Conservation (phyloP, 2,797 vertebrate genomes). For the Salarias fasciatus region DNA sequence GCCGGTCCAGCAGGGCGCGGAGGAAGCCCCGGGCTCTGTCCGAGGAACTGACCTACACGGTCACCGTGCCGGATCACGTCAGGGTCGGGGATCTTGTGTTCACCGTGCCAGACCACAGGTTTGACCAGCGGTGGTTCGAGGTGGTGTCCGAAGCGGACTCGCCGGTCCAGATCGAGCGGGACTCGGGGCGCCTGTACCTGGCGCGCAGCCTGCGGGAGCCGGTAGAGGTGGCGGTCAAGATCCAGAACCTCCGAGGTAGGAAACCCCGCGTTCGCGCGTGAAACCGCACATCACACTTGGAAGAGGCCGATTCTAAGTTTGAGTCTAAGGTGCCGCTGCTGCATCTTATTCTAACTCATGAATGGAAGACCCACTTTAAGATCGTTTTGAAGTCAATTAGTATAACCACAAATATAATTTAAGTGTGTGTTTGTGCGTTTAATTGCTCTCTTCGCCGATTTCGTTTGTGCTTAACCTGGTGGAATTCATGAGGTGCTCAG, state of each 20-base stretch:
- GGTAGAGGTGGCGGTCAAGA: slow-evolving; percentile 78
- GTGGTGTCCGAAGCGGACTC: slow-evolving; percentile 71
- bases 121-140: slow-evolving; percentile 85
- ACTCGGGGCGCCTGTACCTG: slow-evolving; percentile 85
- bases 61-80: slow-evolving; percentile 79
- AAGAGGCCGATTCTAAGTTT: no score
- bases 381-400: no score
- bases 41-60: slow-evolving; percentile 80
- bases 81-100: slow-evolving; percentile 86
- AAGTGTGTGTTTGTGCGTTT: no score
- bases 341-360: no score
- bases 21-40: slow-evolving; percentile 68
- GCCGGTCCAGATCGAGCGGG: slow-evolving; percentile 83
- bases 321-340: background rate
- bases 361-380: no score
- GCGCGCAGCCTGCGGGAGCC: slow-evolving; percentile 65
- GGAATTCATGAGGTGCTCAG: no score
- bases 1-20: slow-evolving; percentile 20
- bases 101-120: slow-evolving; percentile 85
- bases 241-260: slow-evolving; percentile 82
- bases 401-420: no score
- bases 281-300: slow-evolving; percentile 2
- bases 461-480: no score
- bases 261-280: background rate
- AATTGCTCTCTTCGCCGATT: no score